These are phyloP conservation scores for Coregonus sp. DNA, from an alignment of 2,797 vertebrate species.

Conservation along the genomic window DNA sequence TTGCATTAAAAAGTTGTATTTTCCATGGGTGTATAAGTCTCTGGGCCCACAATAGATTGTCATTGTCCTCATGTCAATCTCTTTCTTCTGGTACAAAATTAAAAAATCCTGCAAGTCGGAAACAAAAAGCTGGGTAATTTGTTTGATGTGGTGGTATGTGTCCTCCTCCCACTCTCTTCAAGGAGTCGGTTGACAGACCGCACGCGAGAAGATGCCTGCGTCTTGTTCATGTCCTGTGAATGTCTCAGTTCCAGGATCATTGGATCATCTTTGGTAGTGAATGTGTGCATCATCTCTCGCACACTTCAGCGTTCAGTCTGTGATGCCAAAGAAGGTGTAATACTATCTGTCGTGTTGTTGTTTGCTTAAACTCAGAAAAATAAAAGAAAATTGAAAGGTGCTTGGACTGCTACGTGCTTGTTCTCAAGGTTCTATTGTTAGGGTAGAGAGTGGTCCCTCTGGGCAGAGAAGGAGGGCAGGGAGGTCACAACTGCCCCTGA, in stretches of 20 bases:
- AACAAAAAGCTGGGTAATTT: neutral
- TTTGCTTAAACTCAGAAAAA: conserved; percentile 19
- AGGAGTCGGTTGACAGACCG: conserved; percentile 2
- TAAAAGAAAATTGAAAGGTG: conserved; percentile 60
- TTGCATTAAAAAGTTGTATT: conserved; percentile 24
- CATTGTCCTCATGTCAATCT: conserved; percentile 15
- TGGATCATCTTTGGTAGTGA: conserved; percentile 77
- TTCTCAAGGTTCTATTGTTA: conserved; percentile 41
- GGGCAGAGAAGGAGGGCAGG: neutral
- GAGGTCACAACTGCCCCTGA: neutral
- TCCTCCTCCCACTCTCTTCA: neutral
- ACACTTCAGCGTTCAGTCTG: conserved; percentile 39
- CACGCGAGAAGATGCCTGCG: conserved; percentile 18
- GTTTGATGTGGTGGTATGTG: conserved; percentile 28
- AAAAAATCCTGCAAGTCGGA: conserved; percentile 39
- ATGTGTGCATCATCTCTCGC: conserved; percentile 49
- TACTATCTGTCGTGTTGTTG: conserved; percentile 33
- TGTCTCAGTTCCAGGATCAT: conserved; percentile 43
- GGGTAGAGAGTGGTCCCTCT: conserved; percentile 67
- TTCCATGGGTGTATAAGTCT: conserved; percentile 30
- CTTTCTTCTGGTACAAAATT: conserved; percentile 30
- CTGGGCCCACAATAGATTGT: conserved; percentile 12
- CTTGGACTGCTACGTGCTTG: conserved; percentile 69
- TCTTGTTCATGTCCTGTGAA: conserved; percentile 32
- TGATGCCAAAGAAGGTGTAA: conserved; percentile 43